Base-by-base conservation (phyloP, 1,140 invertebrate species). In the Drosophila sproati region DNA sequence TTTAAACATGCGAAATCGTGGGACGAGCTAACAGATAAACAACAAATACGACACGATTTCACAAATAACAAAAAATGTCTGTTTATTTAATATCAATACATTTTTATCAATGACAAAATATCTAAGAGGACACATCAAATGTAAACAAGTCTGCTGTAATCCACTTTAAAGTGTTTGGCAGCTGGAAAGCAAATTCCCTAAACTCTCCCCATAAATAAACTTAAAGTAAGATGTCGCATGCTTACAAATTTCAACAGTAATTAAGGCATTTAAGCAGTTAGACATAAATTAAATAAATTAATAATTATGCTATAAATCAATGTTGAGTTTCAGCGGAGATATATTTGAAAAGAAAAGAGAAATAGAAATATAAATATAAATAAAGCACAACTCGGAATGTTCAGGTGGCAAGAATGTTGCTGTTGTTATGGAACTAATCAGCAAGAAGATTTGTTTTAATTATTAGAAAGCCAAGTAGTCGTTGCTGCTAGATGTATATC, bases 1-100 rank as follows among this genome's bases (percentile, higher is more conserved):
- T 85, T 88, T 88, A 88, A 89, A 88, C 85, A 89, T 89, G 80
- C 85, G 80, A 89, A 89, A 89, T 89, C 85, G 85, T 85, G 83
- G 37, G 77, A 80, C 48, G 73, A 81, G 71, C 63, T 61, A 62
- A 75, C 61, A n/a, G 43, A 48, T 3, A 34, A 3, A 12, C 5
- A 28, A 34, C 35, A 54, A 41, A 85, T 78, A 77, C 81, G 82
- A 87, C 75, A 83, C 70, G 68, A 81, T 70, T 20, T 20, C 20
- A 20, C 20, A 20, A 20, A 20, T 20, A 82, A 68, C 48, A 82
- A 51, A 87, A 87, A 86, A 12, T 12, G 12, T 12, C 12, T 82
- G 78, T 82, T 81, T 74, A 74, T 74, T 69, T 62, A 82, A 69
- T 74, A 82, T 87, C 79, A 88, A 80, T 88, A 78, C 63, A 75